Conservation (phyloP, 2,113 vertebrate species). For the Mormyrus iriodes region DNA sequence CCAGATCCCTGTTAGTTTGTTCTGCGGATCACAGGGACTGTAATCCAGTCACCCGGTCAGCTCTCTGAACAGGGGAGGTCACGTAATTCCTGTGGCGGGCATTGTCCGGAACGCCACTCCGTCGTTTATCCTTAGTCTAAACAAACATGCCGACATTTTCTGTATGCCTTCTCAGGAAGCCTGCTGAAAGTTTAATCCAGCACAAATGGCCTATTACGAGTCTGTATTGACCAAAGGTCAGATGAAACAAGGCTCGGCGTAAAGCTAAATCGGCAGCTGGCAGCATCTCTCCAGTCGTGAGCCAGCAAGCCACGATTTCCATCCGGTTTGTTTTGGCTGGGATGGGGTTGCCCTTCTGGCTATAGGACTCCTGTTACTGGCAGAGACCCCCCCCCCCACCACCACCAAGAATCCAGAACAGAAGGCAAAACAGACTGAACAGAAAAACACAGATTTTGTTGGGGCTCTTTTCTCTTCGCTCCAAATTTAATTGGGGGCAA, state of each 20-base stretch:
- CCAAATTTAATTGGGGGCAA: background rate
- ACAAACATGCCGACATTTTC: conserved; percentile 19
- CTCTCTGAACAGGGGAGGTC: background rate
- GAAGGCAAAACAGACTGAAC: conserved; percentile 6
- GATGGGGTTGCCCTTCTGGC: background rate
- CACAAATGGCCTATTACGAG: conserved; percentile 1
- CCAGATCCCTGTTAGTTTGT: background rate
- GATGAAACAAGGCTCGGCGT: background rate
- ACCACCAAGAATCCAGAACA: background rate
- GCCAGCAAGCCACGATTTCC: background rate
- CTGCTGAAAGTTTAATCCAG: conserved; percentile 14
- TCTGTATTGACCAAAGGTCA: background rate
- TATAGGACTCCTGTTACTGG: background rate
- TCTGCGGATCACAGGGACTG: background rate
- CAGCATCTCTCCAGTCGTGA: background rate
- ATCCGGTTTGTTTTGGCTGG: background rate
- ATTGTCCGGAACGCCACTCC: conserved; percentile 13
- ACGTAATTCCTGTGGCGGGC: background rate
- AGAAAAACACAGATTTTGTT: background rate
- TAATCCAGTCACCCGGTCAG: background rate
- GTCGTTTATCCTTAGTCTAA: conserved; percentile 7
- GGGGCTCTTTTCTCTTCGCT: background rate
- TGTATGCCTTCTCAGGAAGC: conserved; percentile 6
- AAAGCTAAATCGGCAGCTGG: background rate
- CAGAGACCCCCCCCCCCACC: background rate